Percentiles rank a stretch among this genome's conserved stretches.
Conservation (phyloP, 2,797 vertebrate genomes). For the Pangasius larnaudii region DNA sequence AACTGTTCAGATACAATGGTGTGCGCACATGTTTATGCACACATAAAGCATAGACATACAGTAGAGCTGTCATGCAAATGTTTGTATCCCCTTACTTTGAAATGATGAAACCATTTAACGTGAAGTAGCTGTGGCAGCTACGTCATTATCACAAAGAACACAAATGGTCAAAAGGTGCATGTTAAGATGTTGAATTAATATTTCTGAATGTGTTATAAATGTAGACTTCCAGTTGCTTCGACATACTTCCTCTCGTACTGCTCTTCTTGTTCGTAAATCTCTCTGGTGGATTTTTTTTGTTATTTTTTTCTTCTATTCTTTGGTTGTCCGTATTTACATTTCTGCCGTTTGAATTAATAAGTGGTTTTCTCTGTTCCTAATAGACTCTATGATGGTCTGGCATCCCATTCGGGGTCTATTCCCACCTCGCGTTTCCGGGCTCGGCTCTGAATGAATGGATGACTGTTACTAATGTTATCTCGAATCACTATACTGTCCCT, state of each 20-base stretch:
- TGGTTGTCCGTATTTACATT: not conserved
- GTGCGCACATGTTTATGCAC: not conserved
- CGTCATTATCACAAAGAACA: not conserved
- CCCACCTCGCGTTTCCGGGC: not conserved
- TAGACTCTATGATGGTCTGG: not conserved
- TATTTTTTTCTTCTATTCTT: not conserved
- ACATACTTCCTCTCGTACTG: not conserved
- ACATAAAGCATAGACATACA: not conserved
- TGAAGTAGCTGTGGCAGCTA: not conserved
- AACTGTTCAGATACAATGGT: not conserved
- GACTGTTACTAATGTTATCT: not conserved
- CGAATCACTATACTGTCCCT: not conserved
- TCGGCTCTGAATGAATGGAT: not conserved
- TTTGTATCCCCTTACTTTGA: not conserved
- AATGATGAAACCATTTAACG: not conserved
- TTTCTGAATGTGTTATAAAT: not conserved
- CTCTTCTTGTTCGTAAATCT: not conserved
- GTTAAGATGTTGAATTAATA: not conserved
- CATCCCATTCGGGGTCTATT: not conserved
- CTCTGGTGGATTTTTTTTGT: not conserved
- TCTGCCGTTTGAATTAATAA: not conserved
- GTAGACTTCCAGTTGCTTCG: not conserved
- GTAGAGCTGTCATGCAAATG: not conserved
- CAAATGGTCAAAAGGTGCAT: not conserved
- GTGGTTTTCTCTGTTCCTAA: not conserved